A percentile compares a stretch with the other conserved stretches of the same genome.
These are phyloP conservation scores for Araneus ventricosus DNA, from an alignment of 1,140 invertebrate species.

Conservation along the genomic window DNA sequence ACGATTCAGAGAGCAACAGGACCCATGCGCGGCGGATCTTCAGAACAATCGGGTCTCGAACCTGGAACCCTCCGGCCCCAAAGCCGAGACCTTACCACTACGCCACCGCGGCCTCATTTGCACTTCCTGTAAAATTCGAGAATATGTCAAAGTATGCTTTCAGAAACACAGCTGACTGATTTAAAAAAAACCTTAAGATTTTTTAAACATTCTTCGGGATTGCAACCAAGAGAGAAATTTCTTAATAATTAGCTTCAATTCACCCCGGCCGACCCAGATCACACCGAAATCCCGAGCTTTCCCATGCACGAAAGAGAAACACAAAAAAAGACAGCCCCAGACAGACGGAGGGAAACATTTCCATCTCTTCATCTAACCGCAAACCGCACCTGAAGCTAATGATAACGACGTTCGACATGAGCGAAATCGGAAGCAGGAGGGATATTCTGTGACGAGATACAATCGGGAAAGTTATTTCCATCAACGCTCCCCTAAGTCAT, in stretches of 20 bases:
- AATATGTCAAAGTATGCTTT: too few species aligned
- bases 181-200: too few species aligned
- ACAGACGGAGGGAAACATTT: neutral
- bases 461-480: conserved; percentile 69
- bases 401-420: conserved; percentile 62
- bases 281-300: neutral
- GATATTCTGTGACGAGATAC: conserved; percentile 35
- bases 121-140: too few species aligned
- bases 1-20: too few species aligned
- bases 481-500: conserved; percentile 60
- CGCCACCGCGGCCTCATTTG: too few species aligned
- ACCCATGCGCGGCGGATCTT: too few species aligned
- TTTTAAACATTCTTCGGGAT: too few species aligned
- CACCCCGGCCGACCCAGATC: neutral
- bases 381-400: conserved; percentile 40
- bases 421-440: conserved; percentile 49
- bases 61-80: too few species aligned
- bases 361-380: neutral
- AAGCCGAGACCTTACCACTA: too few species aligned
- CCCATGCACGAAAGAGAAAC: neutral
- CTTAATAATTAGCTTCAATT: neutral
- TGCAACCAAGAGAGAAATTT: too few species aligned
- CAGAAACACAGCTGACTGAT: too few species aligned
- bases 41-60: too few species aligned
- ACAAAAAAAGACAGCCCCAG: neutral